Evolutionary conservation across 2,888 invertebrate genomes (phyloP), one percentile per base, ranked within the genome.

Genomic region (Elmis aenea): DNA sequence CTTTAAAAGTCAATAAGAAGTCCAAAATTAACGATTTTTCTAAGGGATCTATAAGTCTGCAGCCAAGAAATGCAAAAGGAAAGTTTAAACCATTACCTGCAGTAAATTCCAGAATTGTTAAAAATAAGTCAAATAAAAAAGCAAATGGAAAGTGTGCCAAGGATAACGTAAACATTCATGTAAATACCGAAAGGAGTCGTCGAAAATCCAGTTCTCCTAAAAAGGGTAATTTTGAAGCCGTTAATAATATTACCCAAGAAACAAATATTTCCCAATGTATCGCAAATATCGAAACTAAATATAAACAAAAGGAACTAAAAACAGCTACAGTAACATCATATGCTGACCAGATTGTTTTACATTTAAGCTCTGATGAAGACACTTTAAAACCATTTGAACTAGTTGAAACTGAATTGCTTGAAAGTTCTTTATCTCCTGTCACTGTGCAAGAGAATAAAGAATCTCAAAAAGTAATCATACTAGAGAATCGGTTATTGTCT

Each of bases 301-400:
- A n/a, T n/a, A n/a, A n/a, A n/a, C n/a, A n/a, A n/a, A n/a, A n/a
- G n/a, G n/a, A n/a, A n/a, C n/a, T n/a, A n/a, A n/a, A n/a, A n/a
- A n/a, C n/a, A n/a, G n/a, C n/a, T n/a, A n/a, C n/a, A n/a, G n/a
- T n/a, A n/a, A n/a, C n/a, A n/a, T n/a, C n/a, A n/a, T n/a, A n/a
- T n/a, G n/a, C n/a, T n/a, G n/a, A n/a, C n/a, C n/a, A n/a, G n/a
- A n/a, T n/a, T n/a, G n/a, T 31, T 3, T 24, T 52, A 2, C 54
- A 52, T 35, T 29, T 54, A 22, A 54, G 50, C 35, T 51, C 54
- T 1, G 53, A 57, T 30, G 54, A 52, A 10, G 53, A 52, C 10
- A 21, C 20, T 12, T 10, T 47, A 21, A 34, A 42, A 16, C 45
- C 46, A 10, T 41, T 41, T 14, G 37, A 43, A 27, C 27, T 45